Percentiles rank a stretch among this genome's conserved stretches.
Evolutionary conservation across 2,113 vertebrate species (phyloP).

Genomic region (Paratilapia polleni): DNA sequence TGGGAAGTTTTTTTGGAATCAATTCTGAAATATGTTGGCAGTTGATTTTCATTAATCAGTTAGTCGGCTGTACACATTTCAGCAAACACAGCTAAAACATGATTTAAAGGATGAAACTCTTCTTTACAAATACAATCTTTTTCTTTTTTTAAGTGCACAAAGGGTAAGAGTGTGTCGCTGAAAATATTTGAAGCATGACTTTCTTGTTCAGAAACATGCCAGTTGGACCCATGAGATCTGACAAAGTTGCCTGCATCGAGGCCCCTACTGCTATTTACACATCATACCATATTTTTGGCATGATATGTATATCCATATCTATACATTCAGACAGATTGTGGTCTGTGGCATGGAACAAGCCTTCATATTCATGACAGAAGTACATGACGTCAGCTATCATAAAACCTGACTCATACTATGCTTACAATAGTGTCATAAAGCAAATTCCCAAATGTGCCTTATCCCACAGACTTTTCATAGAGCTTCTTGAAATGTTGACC

Average conservation of each 20-base stretch:
- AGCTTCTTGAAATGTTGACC: slow-evolving; percentile 49
- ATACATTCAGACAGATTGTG: background rate
- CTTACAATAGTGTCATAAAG: slow-evolving; percentile 68
- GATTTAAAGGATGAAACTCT: background rate
- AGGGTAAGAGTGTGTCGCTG: background rate
- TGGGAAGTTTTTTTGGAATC: no score
- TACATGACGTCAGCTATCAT: slow-evolving; percentile 65
- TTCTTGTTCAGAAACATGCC: background rate
- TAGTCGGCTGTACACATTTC: background rate
- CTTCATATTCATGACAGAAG: slow-evolving; percentile 45
- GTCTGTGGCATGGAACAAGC: background rate
- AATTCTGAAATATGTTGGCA: no score
- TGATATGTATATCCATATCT: background rate
- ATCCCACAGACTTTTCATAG: slow-evolving; percentile 41
- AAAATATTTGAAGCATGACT: background rate
- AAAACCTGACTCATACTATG: slow-evolving; percentile 54
- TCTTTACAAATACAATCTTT: background rate
- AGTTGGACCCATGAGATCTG: background rate
- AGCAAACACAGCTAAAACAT: background rate
- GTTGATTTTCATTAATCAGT: background rate
- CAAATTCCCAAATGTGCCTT: slow-evolving; percentile 53
- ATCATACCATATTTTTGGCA: background rate
- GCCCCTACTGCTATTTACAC: background rate
- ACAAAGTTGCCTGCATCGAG: background rate
- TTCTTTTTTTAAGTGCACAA: background rate